A percentile compares a stretch with the other conserved stretches of the same genome.
Evolutionary conservation across 37 sponge, comb jelly and placozoan genomes (phyloP).

Genomic region (Spongilla lacustris): DNA sequence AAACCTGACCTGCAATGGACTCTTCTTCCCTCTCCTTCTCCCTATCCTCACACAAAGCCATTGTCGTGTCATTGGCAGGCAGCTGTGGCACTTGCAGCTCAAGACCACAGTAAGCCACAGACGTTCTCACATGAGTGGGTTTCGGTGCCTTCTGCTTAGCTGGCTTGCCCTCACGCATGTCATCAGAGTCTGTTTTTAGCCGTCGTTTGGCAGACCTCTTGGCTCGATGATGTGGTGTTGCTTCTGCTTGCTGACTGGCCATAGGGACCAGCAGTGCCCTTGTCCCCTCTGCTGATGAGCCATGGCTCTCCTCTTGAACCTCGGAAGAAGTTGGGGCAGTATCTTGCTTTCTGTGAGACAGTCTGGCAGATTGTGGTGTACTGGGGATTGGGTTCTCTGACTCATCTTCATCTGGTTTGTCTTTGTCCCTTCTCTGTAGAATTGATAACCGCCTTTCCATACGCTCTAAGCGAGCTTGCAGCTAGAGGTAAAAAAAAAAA

Average conservation of each 20-base stretch:
- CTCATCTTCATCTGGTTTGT: not conserved
- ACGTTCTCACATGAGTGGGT: too few species aligned
- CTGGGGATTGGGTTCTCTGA: not conserved
- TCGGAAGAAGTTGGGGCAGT: not conserved
- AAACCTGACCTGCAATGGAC: not conserved
- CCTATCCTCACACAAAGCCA: too few species aligned
- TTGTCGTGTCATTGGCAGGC: too few species aligned
- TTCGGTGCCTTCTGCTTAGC: not conserved
- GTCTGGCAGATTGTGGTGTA: not conserved
- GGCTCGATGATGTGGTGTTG: too few species aligned
- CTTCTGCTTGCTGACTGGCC: too few species aligned
- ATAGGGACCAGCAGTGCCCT: too few species aligned
- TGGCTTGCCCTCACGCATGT: not conserved
- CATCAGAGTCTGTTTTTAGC: not conserved
- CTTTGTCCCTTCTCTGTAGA: slow-evolving; percentile 43
- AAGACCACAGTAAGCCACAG: too few species aligned
- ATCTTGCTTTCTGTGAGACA: not conserved
- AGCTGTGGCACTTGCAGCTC: too few species aligned
- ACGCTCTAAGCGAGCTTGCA: slow-evolving; percentile 70
- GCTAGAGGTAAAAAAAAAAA: slow-evolving; percentile 17
- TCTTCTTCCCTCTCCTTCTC: not conserved
- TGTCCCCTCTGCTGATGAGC: not conserved
- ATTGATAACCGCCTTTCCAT: slow-evolving; percentile 76
- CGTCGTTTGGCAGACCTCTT: slow-evolving; percentile 3
- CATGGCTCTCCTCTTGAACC: not conserved